Evolutionary conservation across 64 coral and sea anemone species (phyloP), one percentile per base, ranked within the genome.

Genomic region (Acropora tenuis): DNA sequence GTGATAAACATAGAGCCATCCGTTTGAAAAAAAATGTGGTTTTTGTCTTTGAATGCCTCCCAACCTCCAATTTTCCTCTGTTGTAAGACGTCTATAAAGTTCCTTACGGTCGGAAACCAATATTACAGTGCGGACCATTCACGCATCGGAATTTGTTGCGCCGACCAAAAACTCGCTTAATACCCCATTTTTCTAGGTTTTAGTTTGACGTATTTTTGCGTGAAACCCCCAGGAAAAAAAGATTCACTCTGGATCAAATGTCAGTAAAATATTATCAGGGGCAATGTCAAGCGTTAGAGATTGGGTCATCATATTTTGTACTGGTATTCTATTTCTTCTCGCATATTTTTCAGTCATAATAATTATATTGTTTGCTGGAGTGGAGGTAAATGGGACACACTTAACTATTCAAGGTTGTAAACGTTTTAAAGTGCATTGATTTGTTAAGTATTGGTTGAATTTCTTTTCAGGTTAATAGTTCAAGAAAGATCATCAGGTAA

Each of bases 401-500:
- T 30, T 30, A 71, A 20, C 68, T 3, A 2, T 3, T 17, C 69
- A 20, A 8, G 2, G 11, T 9, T 75, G 11, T 4, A 43, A 2
- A 8, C 7, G 12, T 42, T 44, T n/a, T 41, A 75, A 44, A 6
- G 30, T 75, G 1, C 4, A 4, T 20, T 6, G 0, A 18, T 1
- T 41, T 3, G 4, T 6, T 57, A 61, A 61, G 8, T 78, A 78
- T 46, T 3, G 15, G 30, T 41, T 42, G 5, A 60, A 1, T 63
- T 85, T 69, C 12, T 48, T 85, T n/a, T 1, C 47, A 85, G 82
- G 44, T 18, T 63, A 85, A 48, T 65, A 48, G 82, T 85, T 48
- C 82, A 69, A 30, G 82, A 85, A 8, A 85, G 42, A 71, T 85
- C 82, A 0, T 85, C 82, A 85, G 82, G 82, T 85, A 85, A 69